Percentiles rank a stretch among this genome's conserved stretches.
Conservation (phyloP, 1,140 invertebrate genomes). For the Coboldia fuscipes region DNA sequence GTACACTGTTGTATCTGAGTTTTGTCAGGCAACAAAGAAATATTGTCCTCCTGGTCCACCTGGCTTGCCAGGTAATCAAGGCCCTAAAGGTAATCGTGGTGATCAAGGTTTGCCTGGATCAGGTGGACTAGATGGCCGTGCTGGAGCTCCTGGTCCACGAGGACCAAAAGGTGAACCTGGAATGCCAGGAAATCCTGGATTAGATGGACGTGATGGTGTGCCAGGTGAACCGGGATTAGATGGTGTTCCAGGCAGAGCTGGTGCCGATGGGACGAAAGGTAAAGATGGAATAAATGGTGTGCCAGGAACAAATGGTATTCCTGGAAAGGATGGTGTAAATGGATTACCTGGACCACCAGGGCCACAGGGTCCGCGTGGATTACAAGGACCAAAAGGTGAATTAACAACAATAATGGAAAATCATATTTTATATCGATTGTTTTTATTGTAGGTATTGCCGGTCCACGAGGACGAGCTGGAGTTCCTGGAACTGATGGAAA, state of each 20-base stretch:
- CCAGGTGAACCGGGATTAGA: constrained; percentile 64
- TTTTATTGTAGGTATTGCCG: constrained; percentile 30
- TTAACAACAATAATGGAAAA: background rate
- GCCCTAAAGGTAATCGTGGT: constrained; percentile 29
- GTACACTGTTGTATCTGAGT: constrained; percentile 56
- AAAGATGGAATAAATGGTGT: constrained; percentile 39
- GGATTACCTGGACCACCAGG: constrained; percentile 30
- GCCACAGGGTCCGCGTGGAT: constrained; percentile 28
- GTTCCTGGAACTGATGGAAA: constrained; percentile 40
- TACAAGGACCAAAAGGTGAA: constrained; percentile 16
- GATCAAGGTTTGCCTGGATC: constrained; percentile 18
- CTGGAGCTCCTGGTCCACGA: constrained; percentile 17
- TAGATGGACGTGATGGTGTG: constrained; percentile 63
- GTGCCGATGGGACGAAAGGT: constrained; percentile 46
- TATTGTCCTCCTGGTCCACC: constrained; percentile 55
- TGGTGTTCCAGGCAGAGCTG: constrained; percentile 53
- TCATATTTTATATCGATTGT: background rate
- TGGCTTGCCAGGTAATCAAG: constrained; percentile 34
- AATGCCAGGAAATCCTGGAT: constrained; percentile 41
- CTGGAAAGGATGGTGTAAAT: background rate
- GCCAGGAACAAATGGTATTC: constrained; percentile 22
- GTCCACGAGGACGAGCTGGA: constrained; percentile 44
- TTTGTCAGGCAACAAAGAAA: constrained; percentile 50
- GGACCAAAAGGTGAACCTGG: constrained; percentile 28
- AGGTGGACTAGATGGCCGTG: constrained; percentile 15